Evolutionary conservation across 2,888 invertebrate species (phyloP).

Genomic region (Phengaris alcon): DNA sequence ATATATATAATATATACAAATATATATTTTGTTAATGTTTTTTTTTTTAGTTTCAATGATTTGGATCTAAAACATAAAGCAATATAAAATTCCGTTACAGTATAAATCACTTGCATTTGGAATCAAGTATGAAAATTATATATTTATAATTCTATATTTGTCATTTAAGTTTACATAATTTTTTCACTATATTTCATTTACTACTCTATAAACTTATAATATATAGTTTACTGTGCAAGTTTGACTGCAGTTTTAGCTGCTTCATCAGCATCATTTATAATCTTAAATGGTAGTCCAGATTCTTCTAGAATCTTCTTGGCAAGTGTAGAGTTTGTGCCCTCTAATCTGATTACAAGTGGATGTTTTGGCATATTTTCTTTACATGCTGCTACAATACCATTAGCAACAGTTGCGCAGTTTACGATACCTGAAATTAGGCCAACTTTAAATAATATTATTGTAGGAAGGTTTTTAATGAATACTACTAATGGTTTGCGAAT

Average conservation of each 20-base stretch:
- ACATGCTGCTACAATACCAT: slow-evolving; percentile 94
- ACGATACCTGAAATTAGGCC: slow-evolving; percentile 86
- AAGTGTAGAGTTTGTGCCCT: slow-evolving; percentile 94
- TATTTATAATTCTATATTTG: slow-evolving; percentile 5
- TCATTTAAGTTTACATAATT: background rate
- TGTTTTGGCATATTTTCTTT: slow-evolving; percentile 87
- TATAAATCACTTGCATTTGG: background rate
- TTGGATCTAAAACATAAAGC: background rate
- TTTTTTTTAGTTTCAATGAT: background rate
- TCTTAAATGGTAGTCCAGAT: slow-evolving; percentile 90
- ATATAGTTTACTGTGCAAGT: slow-evolving; percentile 46
- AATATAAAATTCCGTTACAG: slow-evolving; percentile 6
- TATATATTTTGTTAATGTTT: too few relatives aligned
- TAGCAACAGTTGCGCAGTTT: slow-evolving; percentile 97
- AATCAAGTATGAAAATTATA: background rate
- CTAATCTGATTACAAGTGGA: slow-evolving; percentile 95
- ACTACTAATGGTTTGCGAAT: background rate
- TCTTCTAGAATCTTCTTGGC: slow-evolving; percentile 90
- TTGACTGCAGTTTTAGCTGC: slow-evolving; percentile 94
- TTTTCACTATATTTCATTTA: background rate
- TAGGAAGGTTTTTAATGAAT: background rate
- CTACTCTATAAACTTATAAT: slow-evolving; percentile 1
- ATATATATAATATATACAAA: background rate
- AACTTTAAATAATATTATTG: background rate
- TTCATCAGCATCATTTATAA: slow-evolving; percentile 92